Base-by-base conservation (phyloP, 2,888 invertebrate genomes). In the Scaptomyza flava region DNA sequence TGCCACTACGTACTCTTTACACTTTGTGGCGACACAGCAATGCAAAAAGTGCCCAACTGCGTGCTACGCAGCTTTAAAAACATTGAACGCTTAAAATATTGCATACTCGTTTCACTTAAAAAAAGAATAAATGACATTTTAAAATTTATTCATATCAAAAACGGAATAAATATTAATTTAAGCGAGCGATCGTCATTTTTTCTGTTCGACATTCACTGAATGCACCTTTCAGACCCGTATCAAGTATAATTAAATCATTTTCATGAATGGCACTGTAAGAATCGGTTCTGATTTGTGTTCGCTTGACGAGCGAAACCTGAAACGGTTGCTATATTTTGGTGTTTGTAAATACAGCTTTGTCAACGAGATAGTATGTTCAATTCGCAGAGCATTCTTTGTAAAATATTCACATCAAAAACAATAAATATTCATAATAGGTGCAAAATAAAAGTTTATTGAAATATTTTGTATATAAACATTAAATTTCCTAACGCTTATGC, bases 1-100 rank as follows among this genome's bases (percentile, higher is more conserved):
- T 73, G 61, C 62, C 59, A 61, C 56, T 46, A 45, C 30, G 30
- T 52, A 58, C 46, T 38, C 43, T 38, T 48, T 42, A 20, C 23
- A 50, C 43, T 33, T 43, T 72, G 60, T 58, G 64, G 69, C 65
- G 51, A 41, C 59, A 12, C 31, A 14, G 61, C 31, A 27, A 33
- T 52, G 42, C 45, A 54, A 41, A 43, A 56, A 52, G 43, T 11
- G 14, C 27, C 42, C 12, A 12, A 38, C 14, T 31, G 52, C 41
- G 48, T 45, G 61, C 31, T 36, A 6, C 23, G 14, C 46, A 38
- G 38, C 8, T 14, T 34, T 3, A 12, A 8, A 34, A 38, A 63
- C 23, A 20, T 41, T 8, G 14, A 38, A 31, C 31, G 42, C 31
- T 8, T 14, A 38, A 31, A 43, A 38, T 4, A 17, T 31, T 38